Evolutionary conservation across 2,113 vertebrate genomes (phyloP).

Genomic region (Sturnira hondurensis): DNA sequence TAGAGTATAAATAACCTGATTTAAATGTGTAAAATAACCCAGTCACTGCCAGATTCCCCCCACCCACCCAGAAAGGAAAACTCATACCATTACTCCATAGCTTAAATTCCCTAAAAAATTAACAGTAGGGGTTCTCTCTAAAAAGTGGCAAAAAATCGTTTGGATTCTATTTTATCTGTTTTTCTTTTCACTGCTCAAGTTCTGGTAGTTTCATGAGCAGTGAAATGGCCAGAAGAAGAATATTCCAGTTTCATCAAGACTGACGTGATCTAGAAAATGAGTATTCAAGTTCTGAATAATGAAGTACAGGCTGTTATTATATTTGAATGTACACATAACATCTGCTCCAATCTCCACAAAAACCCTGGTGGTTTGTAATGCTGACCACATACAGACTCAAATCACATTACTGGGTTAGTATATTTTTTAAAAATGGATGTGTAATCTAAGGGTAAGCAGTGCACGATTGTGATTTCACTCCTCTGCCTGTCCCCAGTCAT

Average conservation of each 20-base stretch:
- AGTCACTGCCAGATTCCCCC: background rate
- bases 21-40: slow-evolving; percentile 59
- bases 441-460: background rate
- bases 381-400: background rate
- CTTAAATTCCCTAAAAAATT: slow-evolving; percentile 21
- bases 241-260: background rate
- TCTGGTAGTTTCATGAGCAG: slow-evolving; percentile 22
- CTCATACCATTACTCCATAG: background rate
- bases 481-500: background rate
- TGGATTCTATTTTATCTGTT: slow-evolving; percentile 28
- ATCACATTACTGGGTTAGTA: background rate
- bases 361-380: background rate
- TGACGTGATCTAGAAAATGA: background rate
- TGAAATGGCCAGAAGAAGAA: slow-evolving; percentile 30
- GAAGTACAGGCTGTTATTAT: background rate
- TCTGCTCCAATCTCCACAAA: background rate
- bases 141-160: slow-evolving; percentile 28
- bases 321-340: background rate
- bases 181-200: background rate
- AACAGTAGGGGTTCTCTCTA: slow-evolving; percentile 16
- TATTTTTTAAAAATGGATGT: background rate
- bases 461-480: background rate
- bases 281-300: background rate
- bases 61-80: background rate
- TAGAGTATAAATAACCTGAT: slow-evolving; percentile 40